Percentiles rank a stretch among this genome's conserved stretches.
Conservation (phyloP, 1,140 invertebrate species). For the Cheumatopsyche charites region DNA sequence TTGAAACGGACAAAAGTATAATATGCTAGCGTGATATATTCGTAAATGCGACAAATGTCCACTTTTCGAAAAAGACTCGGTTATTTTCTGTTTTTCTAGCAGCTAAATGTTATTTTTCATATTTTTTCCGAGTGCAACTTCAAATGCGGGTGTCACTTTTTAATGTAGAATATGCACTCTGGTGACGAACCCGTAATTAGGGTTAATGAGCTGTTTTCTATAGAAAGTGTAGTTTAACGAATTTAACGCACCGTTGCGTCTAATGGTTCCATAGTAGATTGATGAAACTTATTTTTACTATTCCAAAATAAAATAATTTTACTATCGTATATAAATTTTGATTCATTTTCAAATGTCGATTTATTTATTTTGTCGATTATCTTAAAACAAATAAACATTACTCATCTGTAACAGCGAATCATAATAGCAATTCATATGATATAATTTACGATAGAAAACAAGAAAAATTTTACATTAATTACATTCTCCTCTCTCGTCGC, state of each 20-base stretch:
- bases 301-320: no score
- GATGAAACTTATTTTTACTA: no score
- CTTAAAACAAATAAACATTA: no score
- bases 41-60: not conserved
- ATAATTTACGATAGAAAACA: conserved; percentile 5
- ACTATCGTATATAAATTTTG: no score
- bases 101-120: not conserved
- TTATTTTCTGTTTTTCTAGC: not conserved
- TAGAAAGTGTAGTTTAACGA: conserved; percentile 22
- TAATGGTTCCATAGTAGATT: not conserved
- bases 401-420: not conserved
- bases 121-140: not conserved
- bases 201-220: not conserved
- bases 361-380: no score
- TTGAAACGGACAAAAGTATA: conserved; percentile 6
- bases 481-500: no score
- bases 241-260: conserved; percentile 7
- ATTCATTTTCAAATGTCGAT: no score
- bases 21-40: not conserved
- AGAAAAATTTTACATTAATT: conserved; percentile 3
- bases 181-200: not conserved
- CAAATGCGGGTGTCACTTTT: conserved; percentile 8
- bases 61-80: no score
- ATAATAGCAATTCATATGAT: conserved; percentile 9
- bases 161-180: not conserved